Evolutionary conservation across 37 sponge, comb jelly and placozoan genomes (phyloP).

Genomic region (Dysidea cf. avara): DNA sequence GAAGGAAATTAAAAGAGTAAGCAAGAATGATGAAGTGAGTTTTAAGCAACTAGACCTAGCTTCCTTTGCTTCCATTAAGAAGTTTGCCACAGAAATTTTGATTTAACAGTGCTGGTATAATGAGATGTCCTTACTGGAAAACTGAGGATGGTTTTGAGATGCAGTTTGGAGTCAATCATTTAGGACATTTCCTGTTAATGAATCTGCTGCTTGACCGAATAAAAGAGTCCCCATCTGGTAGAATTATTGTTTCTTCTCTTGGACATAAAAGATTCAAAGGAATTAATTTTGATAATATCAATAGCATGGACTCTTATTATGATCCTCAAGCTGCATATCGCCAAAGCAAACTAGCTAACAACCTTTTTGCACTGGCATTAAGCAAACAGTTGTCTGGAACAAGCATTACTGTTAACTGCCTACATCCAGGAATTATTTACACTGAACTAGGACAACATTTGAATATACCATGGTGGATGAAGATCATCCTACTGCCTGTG

Average conservation of each 20-base stretch:
- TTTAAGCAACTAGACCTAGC: slow-evolving; percentile 74
- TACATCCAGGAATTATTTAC: slow-evolving; percentile 69
- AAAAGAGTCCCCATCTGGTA: slow-evolving; percentile 45
- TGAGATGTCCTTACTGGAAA: slow-evolving; percentile 50
- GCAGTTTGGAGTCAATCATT: slow-evolving; percentile 85
- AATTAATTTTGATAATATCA: slow-evolving; percentile 74
- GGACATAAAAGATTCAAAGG: slow-evolving; percentile 15
- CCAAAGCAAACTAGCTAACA: slow-evolving; percentile 81
- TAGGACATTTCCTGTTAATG: slow-evolving; percentile 94
- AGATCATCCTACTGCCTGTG: slow-evolving; percentile 3
- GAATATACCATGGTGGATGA: background rate
- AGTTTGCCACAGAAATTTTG: slow-evolving; percentile 40
- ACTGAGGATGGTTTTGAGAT: slow-evolving; percentile 85
- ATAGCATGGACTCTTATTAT: slow-evolving; percentile 41
- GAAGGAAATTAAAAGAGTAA: slow-evolving; percentile 43
- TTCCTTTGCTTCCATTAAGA: slow-evolving; percentile 62
- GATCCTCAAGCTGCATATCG: slow-evolving; percentile 23
- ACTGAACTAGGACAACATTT: slow-evolving; percentile 54
- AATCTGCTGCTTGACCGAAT: slow-evolving; percentile 75
- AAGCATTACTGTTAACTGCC: slow-evolving; percentile 51
- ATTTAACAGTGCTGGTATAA: slow-evolving; percentile 89
- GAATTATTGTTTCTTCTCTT: slow-evolving; percentile 66
- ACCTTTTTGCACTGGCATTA: slow-evolving; percentile 71
- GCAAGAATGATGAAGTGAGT: slow-evolving; percentile 55
- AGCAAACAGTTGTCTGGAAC: slow-evolving; percentile 57